Base-by-base conservation (phyloP, 1,140 invertebrate species). In the Prorops nasuta region DNA sequence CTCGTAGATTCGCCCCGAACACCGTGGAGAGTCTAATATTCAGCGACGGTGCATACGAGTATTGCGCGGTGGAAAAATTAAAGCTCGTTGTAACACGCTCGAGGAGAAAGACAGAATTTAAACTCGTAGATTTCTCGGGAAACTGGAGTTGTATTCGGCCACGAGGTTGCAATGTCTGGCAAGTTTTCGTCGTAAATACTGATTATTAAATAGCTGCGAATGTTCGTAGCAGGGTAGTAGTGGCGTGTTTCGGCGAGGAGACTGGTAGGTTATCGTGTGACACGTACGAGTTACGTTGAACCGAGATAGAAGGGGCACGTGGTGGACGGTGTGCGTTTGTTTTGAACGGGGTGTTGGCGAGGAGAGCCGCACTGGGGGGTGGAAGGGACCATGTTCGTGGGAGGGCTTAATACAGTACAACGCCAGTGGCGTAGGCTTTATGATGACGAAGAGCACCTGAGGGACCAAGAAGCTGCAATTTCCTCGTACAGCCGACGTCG, bases 401-500 rank as follows among this genome's bases (percentile, higher is more conserved):
- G 44, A 53, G 65, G 66, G 59, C 71, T 72, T 75, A 73, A 71
- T 73, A 73, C 64, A 63, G 61, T 58, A 72, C 67, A 72, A 66
- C 64, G 66, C 54, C 60, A 58, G 64, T 61, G 62, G 63, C 53
- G 63, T 69, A 72, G 71, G 72, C 69, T 77, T 77, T 75, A 77
- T 75, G 71, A 77, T 77, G 72, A 77, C 72, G 72, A 77, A 77
- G 68, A 70, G 72, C 67, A 72, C 74, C 74, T 69, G 66, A 51
- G 74, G 74, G 72, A 77, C 69, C 58, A 49, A 58, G 52, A 58
- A 48, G 54, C 64, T 63, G 69, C 72, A 73, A 74, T 75, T 73
- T 74, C 65, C 72, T 62, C 66, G 57, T 64, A 61, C 32, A 8
- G 38, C 46, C 36, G 45, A 51, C 54, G 46, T 47, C 55, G 44